phyloP scores from a whole-genome alignment of 2,888 invertebrate genomes.

The Drosophila trichaetosa region DNA sequence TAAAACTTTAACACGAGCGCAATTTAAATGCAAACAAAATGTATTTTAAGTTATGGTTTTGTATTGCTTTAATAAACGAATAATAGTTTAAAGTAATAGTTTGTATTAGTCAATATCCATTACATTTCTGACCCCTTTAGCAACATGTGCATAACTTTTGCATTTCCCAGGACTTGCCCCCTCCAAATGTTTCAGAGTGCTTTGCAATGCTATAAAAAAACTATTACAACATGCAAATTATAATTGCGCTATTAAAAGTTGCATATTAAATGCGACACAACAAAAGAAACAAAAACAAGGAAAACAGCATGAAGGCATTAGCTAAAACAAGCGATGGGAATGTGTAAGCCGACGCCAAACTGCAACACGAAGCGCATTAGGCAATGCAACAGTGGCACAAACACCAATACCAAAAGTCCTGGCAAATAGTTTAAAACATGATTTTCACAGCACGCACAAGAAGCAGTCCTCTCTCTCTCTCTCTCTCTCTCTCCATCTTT shows the following conservation, averaged over 20 bases:
- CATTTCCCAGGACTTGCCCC: conserved; percentile 23
- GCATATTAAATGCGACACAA: conserved; percentile 76
- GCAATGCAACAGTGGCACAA: conserved; percentile 31
- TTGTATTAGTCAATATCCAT: background rate
- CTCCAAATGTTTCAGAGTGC: conserved; percentile 35
- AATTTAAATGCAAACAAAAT: background rate
- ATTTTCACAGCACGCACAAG: conserved; percentile 49
- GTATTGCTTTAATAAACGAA: background rate
- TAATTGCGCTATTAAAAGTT: conserved; percentile 80
- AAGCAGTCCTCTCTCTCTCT: conserved; percentile 8
- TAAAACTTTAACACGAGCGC: background rate
- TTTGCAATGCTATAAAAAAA: conserved; percentile 38
- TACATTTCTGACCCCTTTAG: background rate
- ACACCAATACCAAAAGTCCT: conserved; percentile 29
- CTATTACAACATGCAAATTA: conserved; percentile 79
- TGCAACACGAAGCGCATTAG: conserved; percentile 47
- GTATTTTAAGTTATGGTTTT: background rate
- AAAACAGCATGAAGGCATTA: conserved; percentile 21
- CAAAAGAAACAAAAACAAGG: conserved; percentile 32
- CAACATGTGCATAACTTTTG: conserved; percentile 14
- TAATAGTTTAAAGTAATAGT: background rate
- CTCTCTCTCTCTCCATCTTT: conserved; percentile 20
- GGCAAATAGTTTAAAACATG: conserved; percentile 60
- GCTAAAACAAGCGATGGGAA: conserved; percentile 62
- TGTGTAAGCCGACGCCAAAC: conserved; percentile 61